phyloP scores from a whole-genome alignment of 2,797 vertebrate species.

The Microctenopoma stevenorrisi region DNA sequence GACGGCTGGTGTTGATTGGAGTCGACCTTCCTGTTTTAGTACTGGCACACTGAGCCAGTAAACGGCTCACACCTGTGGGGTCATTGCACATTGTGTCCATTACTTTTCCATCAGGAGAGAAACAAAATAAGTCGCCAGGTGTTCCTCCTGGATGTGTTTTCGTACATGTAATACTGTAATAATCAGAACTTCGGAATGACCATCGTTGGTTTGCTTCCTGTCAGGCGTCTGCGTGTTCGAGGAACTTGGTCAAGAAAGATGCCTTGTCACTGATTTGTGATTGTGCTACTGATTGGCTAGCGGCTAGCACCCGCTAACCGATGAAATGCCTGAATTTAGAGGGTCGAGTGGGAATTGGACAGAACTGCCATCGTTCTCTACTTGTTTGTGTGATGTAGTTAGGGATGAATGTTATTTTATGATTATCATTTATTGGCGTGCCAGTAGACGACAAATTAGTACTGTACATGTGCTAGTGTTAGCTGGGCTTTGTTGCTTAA shows the following conservation, averaged over 20 bases:
- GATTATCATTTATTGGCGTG: slow-evolving; percentile 39
- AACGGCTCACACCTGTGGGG: slow-evolving; percentile 17
- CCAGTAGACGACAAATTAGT: slow-evolving; percentile 36
- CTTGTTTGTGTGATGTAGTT: slow-evolving; percentile 33
- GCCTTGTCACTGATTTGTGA: slow-evolving; percentile 66
- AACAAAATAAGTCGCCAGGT: slow-evolving; percentile 12
- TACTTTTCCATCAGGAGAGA: slow-evolving; percentile 9
- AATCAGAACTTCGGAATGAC: neutral
- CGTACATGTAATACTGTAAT: neutral
- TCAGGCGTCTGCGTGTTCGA: slow-evolving; percentile 21
- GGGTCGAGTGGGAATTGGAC: slow-evolving; percentile 38
- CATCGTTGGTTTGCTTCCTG: slow-evolving; percentile 21
- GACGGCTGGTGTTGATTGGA: slow-evolving; percentile 56
- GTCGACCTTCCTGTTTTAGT: slow-evolving; percentile 21
- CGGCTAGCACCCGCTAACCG: slow-evolving; percentile 43
- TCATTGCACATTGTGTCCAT: slow-evolving; percentile 14
- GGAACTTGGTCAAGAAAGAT: slow-evolving; percentile 39
- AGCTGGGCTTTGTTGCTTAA: slow-evolving; percentile 42
- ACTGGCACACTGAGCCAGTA: slow-evolving; percentile 41
- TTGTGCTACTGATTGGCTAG: slow-evolving; percentile 66
- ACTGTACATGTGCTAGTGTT: slow-evolving; percentile 39
- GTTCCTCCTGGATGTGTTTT: slow-evolving; percentile 5
- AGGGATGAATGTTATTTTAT: slow-evolving; percentile 51
- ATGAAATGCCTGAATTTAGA: slow-evolving; percentile 52
- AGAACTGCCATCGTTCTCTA: slow-evolving; percentile 38